These are phyloP conservation scores for Caenorhabditis sp. DNA, from an alignment of 2,888 invertebrate species.

Conservation along the genomic window DNA sequence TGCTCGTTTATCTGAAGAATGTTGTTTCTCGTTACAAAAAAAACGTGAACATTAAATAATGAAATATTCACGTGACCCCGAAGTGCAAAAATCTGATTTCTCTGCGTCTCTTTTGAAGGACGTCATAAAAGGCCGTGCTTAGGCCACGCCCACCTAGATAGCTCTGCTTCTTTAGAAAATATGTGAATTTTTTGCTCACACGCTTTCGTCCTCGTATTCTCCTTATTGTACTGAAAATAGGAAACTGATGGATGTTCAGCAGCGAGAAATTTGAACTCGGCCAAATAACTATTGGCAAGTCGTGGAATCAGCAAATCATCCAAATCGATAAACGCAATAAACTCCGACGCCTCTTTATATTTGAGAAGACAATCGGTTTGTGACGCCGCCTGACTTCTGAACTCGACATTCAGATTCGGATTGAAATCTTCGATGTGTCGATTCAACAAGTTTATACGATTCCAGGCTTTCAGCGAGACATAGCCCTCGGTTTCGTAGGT, in stretches of 20 bases:
- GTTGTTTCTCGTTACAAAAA: no score
- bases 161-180: no score
- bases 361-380: slow-evolving; percentile 52
- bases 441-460: slow-evolving; percentile 31
- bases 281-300: slow-evolving; percentile 18
- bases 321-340: slow-evolving; percentile 35
- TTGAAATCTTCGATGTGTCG: slow-evolving; percentile 41
- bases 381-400: slow-evolving; percentile 49
- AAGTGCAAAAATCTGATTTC: no score
- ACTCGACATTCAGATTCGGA: slow-evolving; percentile 53
- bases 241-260: slow-evolving; percentile 20
- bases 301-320: slow-evolving; percentile 39
- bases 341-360: slow-evolving; percentile 41
- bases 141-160: no score
- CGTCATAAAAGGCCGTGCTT: no score
- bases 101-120: no score
- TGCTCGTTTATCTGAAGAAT: slow-evolving; percentile 22
- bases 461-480: slow-evolving; percentile 43
- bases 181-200: slow-evolving; percentile 18
- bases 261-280: slow-evolving; percentile 21
- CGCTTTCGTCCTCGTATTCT: slow-evolving; percentile 27
- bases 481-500: slow-evolving; percentile 43
- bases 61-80: no score
- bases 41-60: no score
- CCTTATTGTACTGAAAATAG: slow-evolving; percentile 31